Evolutionary conservation across 2,888 invertebrate genomes (phyloP), one percentile per base, ranked within the genome.

Genomic region (Ypsolopha scabrella): DNA sequence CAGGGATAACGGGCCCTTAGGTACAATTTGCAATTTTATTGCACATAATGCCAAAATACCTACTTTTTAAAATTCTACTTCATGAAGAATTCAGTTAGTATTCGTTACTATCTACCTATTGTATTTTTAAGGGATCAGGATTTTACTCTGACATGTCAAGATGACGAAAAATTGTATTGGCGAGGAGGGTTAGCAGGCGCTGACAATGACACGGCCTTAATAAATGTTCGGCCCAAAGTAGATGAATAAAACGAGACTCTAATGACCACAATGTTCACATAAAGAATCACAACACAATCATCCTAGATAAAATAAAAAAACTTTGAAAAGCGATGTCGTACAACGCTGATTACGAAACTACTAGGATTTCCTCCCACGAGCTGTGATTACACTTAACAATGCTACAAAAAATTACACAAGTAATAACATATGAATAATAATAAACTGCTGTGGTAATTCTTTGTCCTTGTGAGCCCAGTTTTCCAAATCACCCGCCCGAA

Each of bases 251-350:
- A 11, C 8, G 11, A 11, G n/a, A 11, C 13, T 11, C 11, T 41
- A 41, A 41, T 41, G 13, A 13, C 41, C 13, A 7, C 13, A 41
- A 11, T 11, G 13, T 11, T 11, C 41, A 41, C 75, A 72, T 79
- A 80, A 82, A 78, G 75, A 76, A 81, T 73, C 77, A 76, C 71
- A 79, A 80, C 75, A 24, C 24, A 67, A 75, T 69, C 59, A 64
- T 75, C 72, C n/a, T n/a, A n/a, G n/a, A n/a, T n/a, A n/a, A n/a
- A 73, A 76, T 77, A 72, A 76, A 76, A 72, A 74, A 64, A 62
- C 63, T 57, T 60, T 59, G 59, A 67, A 67, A 68, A 72, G 70
- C 68, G 78, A 76, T 74, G 43, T 41, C 51, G 59, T 61, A 62
- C 64, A 60, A 65, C 4, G 14, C 48, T 71, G 70, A 82, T 82